Evolutionary conservation across 53 echinoderm and acorn worm genomes (phyloP).

Genomic region (Mesocentrotus franciscanus): DNA sequence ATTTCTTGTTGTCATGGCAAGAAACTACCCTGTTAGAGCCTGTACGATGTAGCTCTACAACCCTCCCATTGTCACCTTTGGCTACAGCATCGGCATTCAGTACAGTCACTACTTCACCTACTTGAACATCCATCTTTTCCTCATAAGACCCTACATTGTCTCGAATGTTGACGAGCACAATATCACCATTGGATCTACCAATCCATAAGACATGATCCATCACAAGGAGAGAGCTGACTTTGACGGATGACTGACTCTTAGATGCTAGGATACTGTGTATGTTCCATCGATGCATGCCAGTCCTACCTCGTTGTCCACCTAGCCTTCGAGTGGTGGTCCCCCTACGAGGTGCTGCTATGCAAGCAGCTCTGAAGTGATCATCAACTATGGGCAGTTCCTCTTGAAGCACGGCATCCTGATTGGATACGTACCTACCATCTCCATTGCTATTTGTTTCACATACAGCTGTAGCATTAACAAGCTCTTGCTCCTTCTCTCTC

Average conservation of each 20-base stretch:
- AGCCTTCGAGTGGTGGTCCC: not conserved
- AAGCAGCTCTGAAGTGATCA: constrained; percentile 63
- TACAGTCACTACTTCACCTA: constrained; percentile 60
- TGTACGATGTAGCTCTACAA: not conserved
- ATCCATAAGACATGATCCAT: constrained; percentile 50
- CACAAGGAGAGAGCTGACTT: constrained; percentile 51
- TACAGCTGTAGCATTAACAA: constrained; percentile 21
- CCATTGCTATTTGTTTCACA: constrained; percentile 51
- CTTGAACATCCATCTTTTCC: not conserved
- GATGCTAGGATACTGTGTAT: constrained; percentile 11
- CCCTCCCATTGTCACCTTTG: constrained; percentile 24
- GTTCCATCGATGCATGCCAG: constrained; percentile 2
- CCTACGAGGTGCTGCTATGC: constrained; percentile 12
- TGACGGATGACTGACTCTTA: not conserved
- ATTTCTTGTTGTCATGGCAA: constrained; percentile 11
- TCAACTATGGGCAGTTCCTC: constrained; percentile 33
- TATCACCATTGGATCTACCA: constrained; percentile 52
- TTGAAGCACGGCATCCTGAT: not conserved
- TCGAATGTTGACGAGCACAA: constrained; percentile 32
- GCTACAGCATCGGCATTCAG: constrained; percentile 31
- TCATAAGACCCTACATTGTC: not conserved
- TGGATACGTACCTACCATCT: constrained; percentile 18
- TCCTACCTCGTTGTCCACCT: not conserved
- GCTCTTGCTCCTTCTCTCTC: constrained; percentile 56
- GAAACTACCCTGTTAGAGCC: constrained; percentile 59